phyloP scores from a whole-genome alignment of 2,113 vertebrate genomes.

The Chloropsis cyanopogon region DNA sequence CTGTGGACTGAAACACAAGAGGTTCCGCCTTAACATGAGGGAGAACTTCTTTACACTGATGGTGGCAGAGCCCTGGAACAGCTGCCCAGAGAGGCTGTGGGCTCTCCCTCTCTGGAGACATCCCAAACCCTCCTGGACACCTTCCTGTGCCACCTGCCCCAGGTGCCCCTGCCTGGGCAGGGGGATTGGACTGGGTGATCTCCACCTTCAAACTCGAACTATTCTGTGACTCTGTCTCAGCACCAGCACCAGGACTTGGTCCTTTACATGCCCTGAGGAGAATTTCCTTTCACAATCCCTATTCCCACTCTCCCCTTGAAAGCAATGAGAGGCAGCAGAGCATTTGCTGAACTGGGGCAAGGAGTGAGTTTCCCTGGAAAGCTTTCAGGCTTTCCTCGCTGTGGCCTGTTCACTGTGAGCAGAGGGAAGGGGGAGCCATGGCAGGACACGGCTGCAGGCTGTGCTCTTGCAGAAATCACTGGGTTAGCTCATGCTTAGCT shows the following conservation, averaged over 20 bases:
- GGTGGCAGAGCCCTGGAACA: not conserved
- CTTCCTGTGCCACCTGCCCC: not conserved
- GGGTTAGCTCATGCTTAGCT: conserved; percentile 11
- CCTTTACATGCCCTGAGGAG: not conserved
- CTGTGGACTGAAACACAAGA: not conserved
- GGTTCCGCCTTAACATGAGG: not conserved
- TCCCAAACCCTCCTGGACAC: not conserved
- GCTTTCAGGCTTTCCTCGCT: not conserved
- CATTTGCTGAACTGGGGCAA: not conserved
- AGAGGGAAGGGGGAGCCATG: not conserved
- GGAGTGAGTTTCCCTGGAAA: not conserved
- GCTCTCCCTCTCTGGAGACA: not conserved
- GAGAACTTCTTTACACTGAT: not conserved
- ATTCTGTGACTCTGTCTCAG: not conserved
- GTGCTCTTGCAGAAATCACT: not conserved
- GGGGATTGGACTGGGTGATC: not conserved
- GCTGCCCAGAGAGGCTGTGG: not conserved
- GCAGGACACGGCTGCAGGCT: not conserved
- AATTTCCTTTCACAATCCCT: not conserved
- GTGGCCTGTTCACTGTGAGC: not conserved
- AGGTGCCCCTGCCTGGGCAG: not conserved
- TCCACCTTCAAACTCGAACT: not conserved
- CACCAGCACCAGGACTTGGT: not conserved
- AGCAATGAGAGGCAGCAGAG: not conserved
- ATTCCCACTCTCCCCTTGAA: not conserved